Evolutionary conservation across 2,113 vertebrate species (phyloP), one percentile per base, ranked within the genome.

Genomic region (Cyanoderma ruficeps): DNA sequence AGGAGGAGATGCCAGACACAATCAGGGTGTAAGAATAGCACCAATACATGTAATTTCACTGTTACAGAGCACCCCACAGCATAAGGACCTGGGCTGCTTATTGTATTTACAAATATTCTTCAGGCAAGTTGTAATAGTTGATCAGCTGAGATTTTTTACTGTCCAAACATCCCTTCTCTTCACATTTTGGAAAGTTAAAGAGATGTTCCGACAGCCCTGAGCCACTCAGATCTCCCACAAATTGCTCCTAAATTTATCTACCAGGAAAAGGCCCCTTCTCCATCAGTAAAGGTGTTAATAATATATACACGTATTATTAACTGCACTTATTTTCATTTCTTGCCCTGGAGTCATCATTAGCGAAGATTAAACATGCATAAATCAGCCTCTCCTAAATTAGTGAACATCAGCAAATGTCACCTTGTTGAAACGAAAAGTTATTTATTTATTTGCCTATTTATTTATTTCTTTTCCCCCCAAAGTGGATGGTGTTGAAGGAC

Each of bases 291-390:
- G 87, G 87, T 97, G 95, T 97, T 96, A 97, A 97, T 97, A 97
- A 97, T 96, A 95, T 78, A 97, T 91, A 97, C 85, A 86, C 80
- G n/a, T 69, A 90, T 94, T 97, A 97, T 93, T 94, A 97, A 88
- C 94, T 86, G 95, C 92, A 95, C 89, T 94, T 97, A 89, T 92
- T 97, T 97, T 97, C 96, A 95, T 96, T 97, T 95, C 87, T 94
- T 92, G 96, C 96, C 96, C 94, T 87, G 79, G 50, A 97, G 96
- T 95, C 94, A 96, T 97, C 95, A 97, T 97, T 97, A 97, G 96
- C 23, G 24, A 95, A 97, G 95, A 97, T 97, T 95, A 97, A 97
- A 96, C 91, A 96, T 80, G 95, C 96, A 97, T 97, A 97, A 97
- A 97, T 96, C 94, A 96, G 79, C 61, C 70, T 79, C 89, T 90